Percentiles rank a stretch among this genome's conserved stretches.
phyloP scores from a whole-genome alignment of 1,140 invertebrate genomes.

The Bombus superbus region DNA sequence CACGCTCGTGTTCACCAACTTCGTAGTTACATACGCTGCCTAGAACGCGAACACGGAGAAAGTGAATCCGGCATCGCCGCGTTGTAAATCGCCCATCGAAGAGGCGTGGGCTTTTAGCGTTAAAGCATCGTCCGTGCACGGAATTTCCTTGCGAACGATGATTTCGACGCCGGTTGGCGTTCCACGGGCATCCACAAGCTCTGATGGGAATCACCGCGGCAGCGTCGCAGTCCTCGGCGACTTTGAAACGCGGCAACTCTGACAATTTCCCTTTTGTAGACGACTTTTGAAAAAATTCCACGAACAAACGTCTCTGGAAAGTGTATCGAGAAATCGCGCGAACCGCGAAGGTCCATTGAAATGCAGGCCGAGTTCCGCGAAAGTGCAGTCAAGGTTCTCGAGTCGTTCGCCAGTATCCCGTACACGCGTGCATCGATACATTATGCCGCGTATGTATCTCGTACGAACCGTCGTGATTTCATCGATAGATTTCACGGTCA shows the following conservation, averaged over 20 bases:
- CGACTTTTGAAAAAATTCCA: neutral
- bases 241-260: no score
- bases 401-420: slow-evolving; percentile 26
- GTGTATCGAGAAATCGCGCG: slow-evolving; percentile 64
- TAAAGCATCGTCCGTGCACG: neutral
- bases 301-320: slow-evolving; percentile 45
- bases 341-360: slow-evolving; percentile 64
- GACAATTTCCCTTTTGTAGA: neutral
- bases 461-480: slow-evolving; percentile 1
- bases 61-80: slow-evolving; percentile 66
- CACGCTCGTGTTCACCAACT: neutral
- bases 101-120: slow-evolving; percentile 24
- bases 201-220: no score
- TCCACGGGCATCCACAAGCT: no score
- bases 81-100: slow-evolving; percentile 41
- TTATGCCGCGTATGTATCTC: neutral
- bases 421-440: slow-evolving; percentile 1
- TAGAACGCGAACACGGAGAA: slow-evolving; percentile 70
- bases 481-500: neutral
- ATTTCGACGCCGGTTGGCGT: neutral
- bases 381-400: slow-evolving; percentile 66
- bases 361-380: slow-evolving; percentile 65
- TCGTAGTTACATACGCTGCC: slow-evolving; percentile 5
- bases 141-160: neutral
- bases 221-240: no score